phyloP scores from a whole-genome alignment of 1,140 invertebrate species.

The Hylyphantes graminicola region DNA sequence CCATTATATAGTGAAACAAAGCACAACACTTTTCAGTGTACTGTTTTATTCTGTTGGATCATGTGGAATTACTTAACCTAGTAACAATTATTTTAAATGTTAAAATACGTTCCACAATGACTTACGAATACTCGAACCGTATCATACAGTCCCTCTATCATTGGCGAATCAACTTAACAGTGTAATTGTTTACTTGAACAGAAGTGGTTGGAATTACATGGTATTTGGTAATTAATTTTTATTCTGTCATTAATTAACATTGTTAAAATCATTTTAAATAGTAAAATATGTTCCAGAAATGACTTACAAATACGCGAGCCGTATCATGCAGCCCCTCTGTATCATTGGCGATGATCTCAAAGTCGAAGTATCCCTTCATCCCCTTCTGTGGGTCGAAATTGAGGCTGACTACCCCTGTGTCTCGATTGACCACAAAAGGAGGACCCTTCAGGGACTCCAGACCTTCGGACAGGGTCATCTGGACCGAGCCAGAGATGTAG shows the following conservation, averaged over 20 bases:
- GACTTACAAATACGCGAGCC: slow-evolving; percentile 67
- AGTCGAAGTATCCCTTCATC: slow-evolving; percentile 97
- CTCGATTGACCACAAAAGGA: slow-evolving; percentile 84
- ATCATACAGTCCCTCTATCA: slow-evolving; percentile 80
- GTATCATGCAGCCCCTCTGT: slow-evolving; percentile 77
- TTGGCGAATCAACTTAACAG: no score
- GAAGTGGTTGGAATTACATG: no score
- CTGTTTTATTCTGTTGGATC: no score
- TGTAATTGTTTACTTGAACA: no score
- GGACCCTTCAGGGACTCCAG: slow-evolving; percentile 81
- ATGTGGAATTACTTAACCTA: no score
- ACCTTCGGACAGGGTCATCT: slow-evolving; percentile 83
- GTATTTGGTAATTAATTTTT: no score
- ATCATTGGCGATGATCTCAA: slow-evolving; percentile 87
- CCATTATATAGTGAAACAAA: no score
- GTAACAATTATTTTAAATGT: no score
- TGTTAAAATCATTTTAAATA: no score
- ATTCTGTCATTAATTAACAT: no score
- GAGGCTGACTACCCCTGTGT: slow-evolving; percentile 84
- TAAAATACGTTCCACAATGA: neutral
- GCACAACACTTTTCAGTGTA: no score
- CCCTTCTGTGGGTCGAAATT: slow-evolving; percentile 96
- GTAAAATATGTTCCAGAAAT: no score
- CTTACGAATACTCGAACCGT: slow-evolving; percentile 67
- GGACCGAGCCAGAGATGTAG: slow-evolving; percentile 80